phyloP scores from a whole-genome alignment of 30 jellyfish, hydroid and myxozoan genomes.

The Morbakka virulenta region DNA sequence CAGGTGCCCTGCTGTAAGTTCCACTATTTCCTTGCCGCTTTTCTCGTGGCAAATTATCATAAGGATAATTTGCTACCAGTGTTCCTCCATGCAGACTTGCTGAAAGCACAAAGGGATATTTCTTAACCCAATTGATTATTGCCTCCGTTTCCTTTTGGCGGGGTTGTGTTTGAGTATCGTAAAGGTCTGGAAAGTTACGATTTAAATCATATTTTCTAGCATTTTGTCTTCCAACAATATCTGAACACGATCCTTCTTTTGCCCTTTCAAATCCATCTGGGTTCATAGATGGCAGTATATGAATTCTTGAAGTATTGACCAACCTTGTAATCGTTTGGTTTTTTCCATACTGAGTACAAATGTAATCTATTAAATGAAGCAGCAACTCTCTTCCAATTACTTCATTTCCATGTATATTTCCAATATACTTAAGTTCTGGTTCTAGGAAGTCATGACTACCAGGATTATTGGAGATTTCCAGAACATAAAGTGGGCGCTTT shows the following conservation, averaged over 20 bases:
- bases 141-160: conserved; percentile 85
- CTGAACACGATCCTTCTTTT: conserved; percentile 42
- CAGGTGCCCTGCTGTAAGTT: conserved; percentile 87
- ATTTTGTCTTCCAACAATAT: conserved; percentile 71
- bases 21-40: too few relatives aligned
- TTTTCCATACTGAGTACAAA: conserved; percentile 51
- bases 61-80: conserved; percentile 89
- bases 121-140: conserved; percentile 68
- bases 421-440: conserved; percentile 94
- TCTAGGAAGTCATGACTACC: conserved; percentile 76
- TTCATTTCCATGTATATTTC: conserved; percentile 96
- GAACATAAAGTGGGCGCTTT: conserved; percentile 59
- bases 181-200: conserved; percentile 97
- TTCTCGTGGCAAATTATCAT: conserved; percentile 39
- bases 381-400: conserved; percentile 84
- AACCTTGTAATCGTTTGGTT: conserved; percentile 61
- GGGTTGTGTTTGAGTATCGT: conserved; percentile 33
- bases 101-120: conserved; percentile 91
- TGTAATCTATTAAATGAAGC: conserved; percentile 62
- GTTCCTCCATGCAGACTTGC: conserved; percentile 98
- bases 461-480: conserved; percentile 85
- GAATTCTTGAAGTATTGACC: conserved; percentile 76
- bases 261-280: conserved; percentile 99
- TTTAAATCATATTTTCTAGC: conserved; percentile 72
- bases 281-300: conserved; percentile 77